Percentiles rank a stretch among this genome's conserved stretches.
phyloP scores from a whole-genome alignment of 92 coral and sea anemone genomes.

The Palythoa grandiflora region DNA sequence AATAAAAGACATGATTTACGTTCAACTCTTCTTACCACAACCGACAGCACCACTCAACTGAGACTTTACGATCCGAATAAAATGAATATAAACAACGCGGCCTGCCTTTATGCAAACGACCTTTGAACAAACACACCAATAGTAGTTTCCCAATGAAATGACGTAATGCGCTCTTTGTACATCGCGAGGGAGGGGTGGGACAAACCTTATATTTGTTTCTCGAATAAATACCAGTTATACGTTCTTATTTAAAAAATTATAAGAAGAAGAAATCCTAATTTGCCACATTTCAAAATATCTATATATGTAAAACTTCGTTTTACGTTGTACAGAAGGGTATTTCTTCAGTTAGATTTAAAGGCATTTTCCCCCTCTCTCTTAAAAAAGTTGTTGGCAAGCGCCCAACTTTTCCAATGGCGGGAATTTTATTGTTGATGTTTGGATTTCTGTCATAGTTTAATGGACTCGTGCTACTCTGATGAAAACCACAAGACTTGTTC shows the following conservation, averaged over 20 bases:
- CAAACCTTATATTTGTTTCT: too few species aligned
- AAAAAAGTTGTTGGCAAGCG: neutral
- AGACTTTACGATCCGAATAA: neutral
- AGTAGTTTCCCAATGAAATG: slow-evolving; percentile 39
- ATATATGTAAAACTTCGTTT: neutral
- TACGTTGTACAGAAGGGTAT: neutral
- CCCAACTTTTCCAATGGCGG: slow-evolving; percentile 34
- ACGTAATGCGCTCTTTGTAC: neutral
- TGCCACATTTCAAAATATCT: too few species aligned
- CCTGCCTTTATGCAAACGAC: slow-evolving; percentile 17
- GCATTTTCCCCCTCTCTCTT: neutral
- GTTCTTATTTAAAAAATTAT: neutral
- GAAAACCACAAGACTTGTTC: slow-evolving; percentile 4
- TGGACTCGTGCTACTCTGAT: slow-evolving; percentile 41
- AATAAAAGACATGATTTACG: slow-evolving; percentile 60
- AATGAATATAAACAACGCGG: slow-evolving; percentile 19
- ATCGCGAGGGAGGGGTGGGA: neutral
- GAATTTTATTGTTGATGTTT: slow-evolving; percentile 25
- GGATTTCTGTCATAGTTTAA: neutral
- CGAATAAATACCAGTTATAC: neutral
- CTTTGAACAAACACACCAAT: slow-evolving; percentile 38
- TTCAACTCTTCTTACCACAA: neutral
- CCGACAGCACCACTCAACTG: slow-evolving; percentile 30
- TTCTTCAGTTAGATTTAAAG: neutral
- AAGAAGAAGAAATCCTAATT: neutral